These are phyloP conservation scores for Etheostoma spectabile DNA, from an alignment of 2,113 vertebrate genomes.

Conservation along the genomic window DNA sequence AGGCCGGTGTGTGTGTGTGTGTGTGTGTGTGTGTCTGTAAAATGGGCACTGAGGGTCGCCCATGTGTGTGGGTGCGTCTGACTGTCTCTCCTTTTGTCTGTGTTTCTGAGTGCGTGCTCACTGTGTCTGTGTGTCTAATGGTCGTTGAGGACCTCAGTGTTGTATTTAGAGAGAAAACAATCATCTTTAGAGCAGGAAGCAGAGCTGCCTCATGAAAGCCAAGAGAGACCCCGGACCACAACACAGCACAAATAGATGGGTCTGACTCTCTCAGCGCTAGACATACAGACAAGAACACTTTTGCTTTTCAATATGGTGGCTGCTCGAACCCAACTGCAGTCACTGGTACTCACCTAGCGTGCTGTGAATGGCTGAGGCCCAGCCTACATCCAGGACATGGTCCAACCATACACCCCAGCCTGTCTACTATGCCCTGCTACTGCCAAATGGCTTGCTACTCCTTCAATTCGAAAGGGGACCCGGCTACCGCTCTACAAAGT, in stretches of 20 bases:
- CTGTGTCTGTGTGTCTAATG: constrained; percentile 35
- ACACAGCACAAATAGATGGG: constrained; percentile 60
- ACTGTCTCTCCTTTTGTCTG: constrained; percentile 38
- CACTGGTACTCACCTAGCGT: neutral
- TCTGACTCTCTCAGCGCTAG: constrained; percentile 36
- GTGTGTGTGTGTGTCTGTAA: constrained; percentile 24
- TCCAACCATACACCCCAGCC: neutral
- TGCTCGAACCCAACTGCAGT: neutral
- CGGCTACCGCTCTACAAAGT: no score
- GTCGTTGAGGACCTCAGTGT: constrained; percentile 55
- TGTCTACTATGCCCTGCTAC: neutral
- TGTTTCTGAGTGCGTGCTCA: constrained; percentile 1
- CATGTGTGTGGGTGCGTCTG: constrained; percentile 23
- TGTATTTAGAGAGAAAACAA: constrained; percentile 78
- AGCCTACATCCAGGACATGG: neutral
- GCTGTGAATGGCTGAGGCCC: neutral
- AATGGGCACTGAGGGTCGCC: constrained; percentile 37
- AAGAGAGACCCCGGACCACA: constrained; percentile 70
- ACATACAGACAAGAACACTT: neutral
- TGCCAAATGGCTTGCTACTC: neutral
- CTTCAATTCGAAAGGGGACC: no score
- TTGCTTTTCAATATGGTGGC: neutral
- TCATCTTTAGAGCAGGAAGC: constrained; percentile 70
- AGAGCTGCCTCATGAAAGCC: constrained; percentile 71
- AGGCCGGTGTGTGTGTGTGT: constrained; percentile 39